Percentiles rank a stretch among this genome's conserved stretches.
phyloP scores from a whole-genome alignment of 2,888 invertebrate genomes.

The Drosophila basisetae region DNA sequence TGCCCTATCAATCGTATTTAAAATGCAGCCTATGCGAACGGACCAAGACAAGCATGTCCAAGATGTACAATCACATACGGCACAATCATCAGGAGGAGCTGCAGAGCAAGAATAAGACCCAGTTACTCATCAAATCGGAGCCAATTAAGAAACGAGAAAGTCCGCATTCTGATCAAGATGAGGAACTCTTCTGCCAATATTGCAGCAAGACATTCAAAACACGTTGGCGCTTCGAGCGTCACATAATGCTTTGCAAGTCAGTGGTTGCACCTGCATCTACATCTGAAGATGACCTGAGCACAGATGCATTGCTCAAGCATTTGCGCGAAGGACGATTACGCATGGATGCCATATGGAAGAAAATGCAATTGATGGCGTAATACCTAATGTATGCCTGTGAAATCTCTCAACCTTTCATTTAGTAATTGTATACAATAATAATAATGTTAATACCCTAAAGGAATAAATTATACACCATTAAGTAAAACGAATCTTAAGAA shows the following conservation, averaged over 20 bases:
- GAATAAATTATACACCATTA: neutral
- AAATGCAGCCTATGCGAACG: constrained; percentile 77
- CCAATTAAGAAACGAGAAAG: neutral
- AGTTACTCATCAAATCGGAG: constrained; percentile 64
- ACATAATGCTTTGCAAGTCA: constrained; percentile 34
- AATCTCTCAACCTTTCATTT: neutral
- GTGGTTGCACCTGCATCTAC: neutral
- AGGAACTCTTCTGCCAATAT: constrained; percentile 51
- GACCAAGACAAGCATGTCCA: constrained; percentile 81
- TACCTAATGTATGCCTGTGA: neutral
- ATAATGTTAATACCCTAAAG: neutral
- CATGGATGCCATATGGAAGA: constrained; percentile 47
- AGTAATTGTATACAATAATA: neutral
- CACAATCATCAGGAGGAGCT: constrained; percentile 69
- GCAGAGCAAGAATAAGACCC: constrained; percentile 53
- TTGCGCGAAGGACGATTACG: constrained; percentile 56
- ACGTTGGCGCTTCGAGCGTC: constrained; percentile 55
- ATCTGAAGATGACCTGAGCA: constrained; percentile 5
- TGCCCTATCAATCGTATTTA: constrained; percentile 80
- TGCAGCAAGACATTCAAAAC: constrained; percentile 69
- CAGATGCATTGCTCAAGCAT: constrained; percentile 47
- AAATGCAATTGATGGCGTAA: constrained; percentile 28
- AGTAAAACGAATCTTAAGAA: neutral
- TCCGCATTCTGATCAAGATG: constrained; percentile 14
- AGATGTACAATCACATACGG: constrained; percentile 79